These are phyloP conservation scores for Hydrochoerus hydrochaeris DNA, from an alignment of 2,113 vertebrate species.

Conservation along the genomic window DNA sequence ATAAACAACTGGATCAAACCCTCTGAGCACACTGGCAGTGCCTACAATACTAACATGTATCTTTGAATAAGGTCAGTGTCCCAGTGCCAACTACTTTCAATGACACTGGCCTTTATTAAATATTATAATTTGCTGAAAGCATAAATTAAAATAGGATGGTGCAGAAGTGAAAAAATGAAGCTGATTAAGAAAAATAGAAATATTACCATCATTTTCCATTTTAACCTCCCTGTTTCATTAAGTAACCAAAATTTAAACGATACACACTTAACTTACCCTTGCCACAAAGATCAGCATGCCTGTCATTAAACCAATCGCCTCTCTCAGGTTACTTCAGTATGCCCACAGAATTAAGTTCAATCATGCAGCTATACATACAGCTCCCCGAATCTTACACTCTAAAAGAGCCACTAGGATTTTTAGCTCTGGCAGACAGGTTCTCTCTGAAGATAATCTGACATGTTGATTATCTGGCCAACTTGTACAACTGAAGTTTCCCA, in stretches of 20 bases:
- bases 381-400: not conserved
- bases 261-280: constrained; percentile 3
- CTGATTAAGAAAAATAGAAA: not conserved
- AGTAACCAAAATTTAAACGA: constrained; percentile 53
- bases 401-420: not conserved
- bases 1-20: constrained; percentile 4
- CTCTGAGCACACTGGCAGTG: constrained; percentile 5
- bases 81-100: not conserved
- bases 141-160: constrained; percentile 57
- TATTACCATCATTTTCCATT: constrained; percentile 23
- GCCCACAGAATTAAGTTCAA: not conserved
- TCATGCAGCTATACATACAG: not conserved
- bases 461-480: constrained; percentile 17
- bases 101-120: not conserved
- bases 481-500: constrained; percentile 3
- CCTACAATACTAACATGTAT: constrained; percentile 22
- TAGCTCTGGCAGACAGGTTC: not conserved
- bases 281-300: not conserved
- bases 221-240: constrained; percentile 52
- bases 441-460: constrained; percentile 38
- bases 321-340: not conserved
- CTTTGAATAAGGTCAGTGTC: constrained; percentile 50
- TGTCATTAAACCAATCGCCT: not conserved
- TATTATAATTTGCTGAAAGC: constrained; percentile 45
- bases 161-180: constrained; percentile 8